Percentiles rank a stretch among this genome's conserved stretches.
Evolutionary conservation across 2,797 vertebrate genomes (phyloP).

Genomic region (Sebastes oblongus): DNA sequence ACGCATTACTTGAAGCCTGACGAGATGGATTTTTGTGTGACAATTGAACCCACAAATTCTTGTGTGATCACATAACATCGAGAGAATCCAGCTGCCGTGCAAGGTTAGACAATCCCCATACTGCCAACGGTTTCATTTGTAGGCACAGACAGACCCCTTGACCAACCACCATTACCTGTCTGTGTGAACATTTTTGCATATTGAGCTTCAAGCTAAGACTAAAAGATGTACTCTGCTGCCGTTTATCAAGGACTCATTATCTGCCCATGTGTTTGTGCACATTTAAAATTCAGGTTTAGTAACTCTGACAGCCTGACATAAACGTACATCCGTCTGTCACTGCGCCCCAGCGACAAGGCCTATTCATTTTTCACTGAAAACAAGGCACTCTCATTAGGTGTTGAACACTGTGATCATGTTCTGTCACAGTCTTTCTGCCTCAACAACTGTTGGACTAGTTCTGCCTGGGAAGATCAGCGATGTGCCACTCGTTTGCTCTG

Average conservation of each 20-base stretch:
- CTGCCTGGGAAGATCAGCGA: conserved; percentile 23
- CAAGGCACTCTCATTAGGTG: conserved; percentile 41
- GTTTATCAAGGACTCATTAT: conserved; percentile 12
- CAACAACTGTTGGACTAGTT: conserved; percentile 21
- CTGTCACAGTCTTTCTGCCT: conserved; percentile 29
- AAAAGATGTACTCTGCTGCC: neutral
- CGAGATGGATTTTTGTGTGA: too few relatives aligned
- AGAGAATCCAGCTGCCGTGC: too few relatives aligned
- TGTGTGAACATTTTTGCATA: neutral
- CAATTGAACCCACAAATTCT: too few relatives aligned
- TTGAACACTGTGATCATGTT: conserved; percentile 36
- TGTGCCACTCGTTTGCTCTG: conserved; percentile 13
- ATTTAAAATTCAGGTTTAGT: neutral
- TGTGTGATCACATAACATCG: too few relatives aligned
- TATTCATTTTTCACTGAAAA: conserved; percentile 37
- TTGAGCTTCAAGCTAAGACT: neutral
- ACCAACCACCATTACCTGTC: neutral
- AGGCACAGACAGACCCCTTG: neutral
- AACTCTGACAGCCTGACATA: conserved; percentile 3
- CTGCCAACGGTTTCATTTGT: neutral
- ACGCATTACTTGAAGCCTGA: too few relatives aligned
- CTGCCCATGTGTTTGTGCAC: neutral
- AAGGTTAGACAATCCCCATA: neutral
- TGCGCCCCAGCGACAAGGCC: neutral
- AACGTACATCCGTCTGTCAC: conserved; percentile 9